A percentile compares a stretch with the other conserved stretches of the same genome.
Conservation (phyloP, 2,797 vertebrate species). For the Poeciliopsis paucimaculata region DNA sequence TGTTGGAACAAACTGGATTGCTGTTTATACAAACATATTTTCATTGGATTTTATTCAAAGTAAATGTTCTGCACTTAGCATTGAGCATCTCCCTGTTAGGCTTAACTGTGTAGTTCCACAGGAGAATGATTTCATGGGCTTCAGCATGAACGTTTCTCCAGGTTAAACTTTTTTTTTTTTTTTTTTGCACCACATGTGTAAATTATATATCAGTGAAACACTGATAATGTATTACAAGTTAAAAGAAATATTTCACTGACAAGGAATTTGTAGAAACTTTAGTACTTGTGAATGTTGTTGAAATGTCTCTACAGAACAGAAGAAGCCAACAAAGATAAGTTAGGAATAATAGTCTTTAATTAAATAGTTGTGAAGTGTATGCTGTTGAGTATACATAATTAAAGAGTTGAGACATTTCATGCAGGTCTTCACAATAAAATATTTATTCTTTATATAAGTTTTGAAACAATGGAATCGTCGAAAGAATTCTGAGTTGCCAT, state of each 20-base stretch:
- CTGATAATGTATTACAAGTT: not conserved
- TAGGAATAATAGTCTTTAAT: not conserved
- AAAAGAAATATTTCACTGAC: not conserved
- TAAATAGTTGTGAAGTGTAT: not conserved
- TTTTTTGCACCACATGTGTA: not conserved
- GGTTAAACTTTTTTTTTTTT: not conserved
- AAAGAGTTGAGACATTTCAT: not conserved
- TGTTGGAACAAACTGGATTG: constrained; percentile 43
- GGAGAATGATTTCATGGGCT: not conserved
- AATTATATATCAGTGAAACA: not conserved
- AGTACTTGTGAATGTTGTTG: not conserved
- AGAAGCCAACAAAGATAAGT: not conserved
- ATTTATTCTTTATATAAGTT: not conserved
- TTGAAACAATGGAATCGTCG: not conserved
- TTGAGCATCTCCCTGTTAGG: not conserved
- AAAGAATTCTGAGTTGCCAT: not conserved
- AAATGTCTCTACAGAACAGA: not conserved
- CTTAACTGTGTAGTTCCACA: not conserved
- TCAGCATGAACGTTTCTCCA: not conserved
- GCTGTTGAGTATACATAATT: not conserved
- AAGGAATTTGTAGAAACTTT: not conserved
- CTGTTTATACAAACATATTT: not conserved
- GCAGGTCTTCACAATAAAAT: not conserved
- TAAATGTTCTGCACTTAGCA: not conserved
- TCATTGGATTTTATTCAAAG: not conserved